Evolutionary conservation across 2,888 invertebrate species (phyloP), one percentile per base, ranked within the genome.

Genomic region (Spicauda simplicius): DNA sequence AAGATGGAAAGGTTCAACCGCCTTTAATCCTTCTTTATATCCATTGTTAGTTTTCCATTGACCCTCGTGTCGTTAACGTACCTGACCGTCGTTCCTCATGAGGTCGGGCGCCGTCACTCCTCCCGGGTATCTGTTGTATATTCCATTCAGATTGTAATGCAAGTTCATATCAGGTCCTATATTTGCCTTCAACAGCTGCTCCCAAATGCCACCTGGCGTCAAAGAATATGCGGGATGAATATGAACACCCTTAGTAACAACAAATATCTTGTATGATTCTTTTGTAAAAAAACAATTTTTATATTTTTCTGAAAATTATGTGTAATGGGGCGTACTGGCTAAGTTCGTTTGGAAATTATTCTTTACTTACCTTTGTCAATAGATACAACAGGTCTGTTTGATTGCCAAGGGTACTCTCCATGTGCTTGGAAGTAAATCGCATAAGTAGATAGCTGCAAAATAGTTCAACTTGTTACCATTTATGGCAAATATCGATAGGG

Each of bases 161-260:
- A 93, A 77, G 72, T 93, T 93, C 93, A 93, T 93, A 64, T 93
- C 93, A 0, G 93, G 93, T 1, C 93, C 93, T 48, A 93, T 93
- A 70, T 93, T 93, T 0, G 91, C 92, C 76, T 91, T 92, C n/a
- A 93, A 79, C 1, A 93, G 77, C 68, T 92, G 91, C 70, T 92
- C 91, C 93, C 93, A 93, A 70, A 93, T 91, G 10, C 91, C 91
- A 77, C 91, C 93, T 92, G 73, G 2, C 69, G 70, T 61, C 48
- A 30, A 65, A 69, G 25, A 54, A 18, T 2, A 11, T 14, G 53
- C 2, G 16, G 8, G 16, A 56, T 10, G 16, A 1, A 1, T 30
- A 18, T 16, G 4, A 11, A 18, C 3, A 14, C 4, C 4, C 41
- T 14, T 41, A 14, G 10, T 1, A 41, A 41, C 3, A 14, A 7